These are phyloP conservation scores for Mungos mungo DNA, from an alignment of 2,113 vertebrate species.

Conservation along the genomic window DNA sequence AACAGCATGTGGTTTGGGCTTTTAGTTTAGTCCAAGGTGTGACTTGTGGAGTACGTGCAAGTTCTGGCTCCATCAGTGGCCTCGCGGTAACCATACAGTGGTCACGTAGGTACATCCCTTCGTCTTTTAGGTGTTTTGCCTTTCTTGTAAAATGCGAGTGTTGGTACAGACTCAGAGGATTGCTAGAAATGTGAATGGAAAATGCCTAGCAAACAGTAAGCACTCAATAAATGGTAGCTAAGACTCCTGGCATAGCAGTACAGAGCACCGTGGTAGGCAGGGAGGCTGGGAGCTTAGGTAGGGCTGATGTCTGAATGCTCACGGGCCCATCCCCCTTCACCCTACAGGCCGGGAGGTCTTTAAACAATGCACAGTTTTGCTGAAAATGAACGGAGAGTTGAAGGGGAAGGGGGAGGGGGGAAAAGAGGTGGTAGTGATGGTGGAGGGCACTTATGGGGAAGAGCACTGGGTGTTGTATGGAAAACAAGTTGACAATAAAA, in stretches of 20 bases:
- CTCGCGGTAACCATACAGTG: not conserved
- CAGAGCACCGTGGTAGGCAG: accelerated
- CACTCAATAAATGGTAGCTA: not conserved
- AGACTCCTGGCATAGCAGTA: not conserved
- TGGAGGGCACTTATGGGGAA: too few species aligned
- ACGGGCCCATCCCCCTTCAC: not conserved
- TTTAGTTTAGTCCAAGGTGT: not conserved
- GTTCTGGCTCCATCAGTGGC: not conserved
- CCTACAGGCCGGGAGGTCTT: not conserved
- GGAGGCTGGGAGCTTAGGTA: not conserved
- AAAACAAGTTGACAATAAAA: too few species aligned
- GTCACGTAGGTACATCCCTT: not conserved
- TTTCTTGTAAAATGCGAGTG: not conserved
- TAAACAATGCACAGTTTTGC: not conserved
- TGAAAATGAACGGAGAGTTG: too few species aligned
- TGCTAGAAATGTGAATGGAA: not conserved
- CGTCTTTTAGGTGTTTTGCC: not conserved
- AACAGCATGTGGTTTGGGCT: not conserved
- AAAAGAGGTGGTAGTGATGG: too few species aligned
- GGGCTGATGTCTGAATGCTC: not conserved
- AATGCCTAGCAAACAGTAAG: not conserved
- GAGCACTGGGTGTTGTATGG: too few species aligned
- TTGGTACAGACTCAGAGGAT: not conserved
- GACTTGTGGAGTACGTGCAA: not conserved
- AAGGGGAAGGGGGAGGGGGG: too few species aligned